Conservation (phyloP, 2,888 invertebrate species). For the Theodoxus fluviatilis region DNA sequence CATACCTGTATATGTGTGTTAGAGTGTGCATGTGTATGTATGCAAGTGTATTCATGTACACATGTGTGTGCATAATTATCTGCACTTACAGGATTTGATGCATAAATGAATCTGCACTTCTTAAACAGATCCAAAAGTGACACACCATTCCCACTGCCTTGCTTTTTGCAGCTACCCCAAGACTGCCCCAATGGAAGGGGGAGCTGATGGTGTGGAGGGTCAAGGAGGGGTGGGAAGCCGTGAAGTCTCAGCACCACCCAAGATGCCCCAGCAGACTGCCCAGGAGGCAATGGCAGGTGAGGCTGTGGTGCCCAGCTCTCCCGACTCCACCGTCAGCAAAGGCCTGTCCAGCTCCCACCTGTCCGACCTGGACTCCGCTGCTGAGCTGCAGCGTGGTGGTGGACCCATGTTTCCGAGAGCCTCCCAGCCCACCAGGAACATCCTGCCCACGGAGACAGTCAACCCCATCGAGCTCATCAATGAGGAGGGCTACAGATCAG, state of each 20-base stretch:
- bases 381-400: conserved; percentile 39
- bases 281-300: too few relatives aligned
- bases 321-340: conserved; percentile 50
- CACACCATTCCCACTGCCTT: not conserved
- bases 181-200: conserved; percentile 58
- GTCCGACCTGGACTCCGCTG: conserved; percentile 54
- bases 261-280: too few relatives aligned
- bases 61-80: too few relatives aligned
- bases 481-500: conserved; percentile 32
- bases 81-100: too few relatives aligned
- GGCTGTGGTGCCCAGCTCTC: conserved; percentile 43
- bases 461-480: conserved; percentile 54
- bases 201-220: conserved; percentile 43
- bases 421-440: conserved; percentile 32
- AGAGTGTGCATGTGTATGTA: too few relatives aligned
- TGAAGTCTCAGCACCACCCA: too few relatives aligned
- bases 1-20: too few relatives aligned
- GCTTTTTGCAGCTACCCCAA: conserved; percentile 46
- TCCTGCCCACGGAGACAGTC: conserved; percentile 49
- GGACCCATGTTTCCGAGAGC: conserved; percentile 27
- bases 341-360: conserved; percentile 44
- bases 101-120: too few relatives aligned
- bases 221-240: conserved; percentile 45
- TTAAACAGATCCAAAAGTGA: too few relatives aligned
- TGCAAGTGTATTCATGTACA: too few relatives aligned